These are phyloP conservation scores for Cercocebus atys DNA, from an alignment of 2,113 vertebrate species.

Conservation along the genomic window DNA sequence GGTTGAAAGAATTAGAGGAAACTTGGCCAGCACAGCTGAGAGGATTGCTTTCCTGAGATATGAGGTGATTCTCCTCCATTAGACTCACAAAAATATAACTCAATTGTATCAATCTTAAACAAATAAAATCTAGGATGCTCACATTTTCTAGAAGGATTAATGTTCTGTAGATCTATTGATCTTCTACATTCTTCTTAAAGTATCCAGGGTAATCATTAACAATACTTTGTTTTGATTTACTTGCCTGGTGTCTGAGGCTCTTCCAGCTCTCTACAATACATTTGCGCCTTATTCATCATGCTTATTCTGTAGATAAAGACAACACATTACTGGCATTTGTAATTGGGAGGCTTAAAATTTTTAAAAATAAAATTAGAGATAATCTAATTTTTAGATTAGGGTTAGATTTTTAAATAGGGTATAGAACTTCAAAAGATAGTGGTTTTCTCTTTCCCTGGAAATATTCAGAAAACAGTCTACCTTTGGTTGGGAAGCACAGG, in stretches of 20 bases:
- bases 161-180: constrained; percentile 54
- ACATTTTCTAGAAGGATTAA: constrained; percentile 50
- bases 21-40: neutral
- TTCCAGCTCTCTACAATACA: constrained; percentile 2
- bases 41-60: constrained; percentile 36
- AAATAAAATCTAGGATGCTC: constrained; percentile 66
- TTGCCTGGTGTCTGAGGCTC: constrained; percentile 4
- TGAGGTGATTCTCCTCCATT: constrained; percentile 48
- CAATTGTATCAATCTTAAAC: constrained; percentile 59
- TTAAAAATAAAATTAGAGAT: neutral
- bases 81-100: constrained; percentile 61
- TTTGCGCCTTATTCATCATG: neutral
- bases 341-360: neutral
- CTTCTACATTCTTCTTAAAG: constrained; percentile 33
- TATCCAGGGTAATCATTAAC: constrained; percentile 38
- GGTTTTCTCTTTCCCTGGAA: constrained; percentile 11
- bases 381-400: no score
- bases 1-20: constrained; percentile 26
- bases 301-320: constrained; percentile 51
- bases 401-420: neutral
- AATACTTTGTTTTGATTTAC: constrained; percentile 42
- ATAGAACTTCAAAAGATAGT: constrained; percentile 21
- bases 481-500: neutral
- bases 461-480: neutral
- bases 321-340: neutral